These are phyloP conservation scores for Peromyscus californicus DNA, from an alignment of 2,113 vertebrate species.

Conservation along the genomic window DNA sequence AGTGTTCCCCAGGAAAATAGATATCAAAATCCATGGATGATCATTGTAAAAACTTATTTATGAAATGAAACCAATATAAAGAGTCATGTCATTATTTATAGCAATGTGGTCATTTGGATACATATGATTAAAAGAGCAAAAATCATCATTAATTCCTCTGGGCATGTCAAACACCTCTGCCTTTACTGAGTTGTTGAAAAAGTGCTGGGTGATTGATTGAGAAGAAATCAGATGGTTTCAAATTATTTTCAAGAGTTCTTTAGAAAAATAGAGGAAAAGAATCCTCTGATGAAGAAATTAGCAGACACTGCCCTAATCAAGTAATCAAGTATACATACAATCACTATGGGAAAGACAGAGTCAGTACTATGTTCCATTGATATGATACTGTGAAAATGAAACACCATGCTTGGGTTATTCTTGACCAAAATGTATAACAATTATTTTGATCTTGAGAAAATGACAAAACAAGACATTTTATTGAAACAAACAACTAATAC, in stretches of 20 bases:
- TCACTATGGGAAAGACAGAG: background rate
- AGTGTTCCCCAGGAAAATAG: background rate
- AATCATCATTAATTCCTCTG: background rate
- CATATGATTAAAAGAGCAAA: background rate
- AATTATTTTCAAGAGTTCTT: background rate
- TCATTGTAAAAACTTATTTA: background rate
- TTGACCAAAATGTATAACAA: background rate
- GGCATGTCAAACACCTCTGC: background rate
- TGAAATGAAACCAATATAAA: background rate
- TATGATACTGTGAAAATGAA: background rate
- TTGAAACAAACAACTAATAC: background rate
- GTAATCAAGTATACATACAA: background rate
- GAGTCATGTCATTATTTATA: background rate
- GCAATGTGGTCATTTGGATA: background rate
- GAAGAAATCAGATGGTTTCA: background rate
- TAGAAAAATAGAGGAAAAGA: background rate
- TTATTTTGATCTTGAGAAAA: background rate
- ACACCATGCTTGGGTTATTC: background rate
- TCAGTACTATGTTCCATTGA: rapidly evolving
- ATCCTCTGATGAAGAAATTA: background rate
- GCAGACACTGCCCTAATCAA: background rate
- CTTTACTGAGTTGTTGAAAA: background rate
- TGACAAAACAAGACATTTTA: background rate
- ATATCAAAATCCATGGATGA: background rate
- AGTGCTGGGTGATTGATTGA: background rate